Base-by-base conservation (phyloP, 2,113 vertebrate species). In the Sphyrna mokarran region DNA sequence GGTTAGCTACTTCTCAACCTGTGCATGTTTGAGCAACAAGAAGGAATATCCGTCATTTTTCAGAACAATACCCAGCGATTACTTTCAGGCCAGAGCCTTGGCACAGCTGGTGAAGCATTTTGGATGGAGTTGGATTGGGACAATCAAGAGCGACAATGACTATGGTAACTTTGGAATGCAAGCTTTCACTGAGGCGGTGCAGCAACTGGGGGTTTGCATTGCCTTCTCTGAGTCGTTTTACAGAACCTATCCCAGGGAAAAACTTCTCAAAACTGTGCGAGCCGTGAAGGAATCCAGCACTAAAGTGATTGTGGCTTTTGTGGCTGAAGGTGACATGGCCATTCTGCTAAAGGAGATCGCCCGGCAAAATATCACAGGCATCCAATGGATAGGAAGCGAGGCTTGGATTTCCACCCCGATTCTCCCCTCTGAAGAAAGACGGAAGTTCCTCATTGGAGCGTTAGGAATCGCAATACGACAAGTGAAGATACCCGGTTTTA, bases 1-100 rank as follows among this genome's bases (percentile, higher is more conserved):
- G 98, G 96, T 98, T 85, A 98, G 98, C 95, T 98, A 98, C 96
- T 98, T 98, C 97, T 97, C 98, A 61, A 97, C 98, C 29, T 98
- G 98, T 96, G 97, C 97, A 95, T 98, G 97, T 96, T 96, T 98
- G 93, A 98, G 97, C 96, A 97, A 97, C 96, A 97, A 97, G 80
- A 97, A 97, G 95, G 96, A 97, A 95, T 98, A 97, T n/a, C 98
- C 98, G 0, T 97, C 97, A 61, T 98, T 98, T 97, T 98, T 97
- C 96, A 96, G 98, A 97, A 98, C 98, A 1, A 98, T 98, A 95
- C 97, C 98, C 80, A 98, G 97, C 95, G 98, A 98, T 96, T 97
- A 97, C 96, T 97, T 97, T 96, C 98, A 98, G 96, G 98, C 97
- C 96, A 97, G 96, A 96, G 98, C 97, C 13, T 96, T 98, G 95